Evolutionary conservation across 2,113 vertebrate species (phyloP).

Genomic region (Suricata suricatta): DNA sequence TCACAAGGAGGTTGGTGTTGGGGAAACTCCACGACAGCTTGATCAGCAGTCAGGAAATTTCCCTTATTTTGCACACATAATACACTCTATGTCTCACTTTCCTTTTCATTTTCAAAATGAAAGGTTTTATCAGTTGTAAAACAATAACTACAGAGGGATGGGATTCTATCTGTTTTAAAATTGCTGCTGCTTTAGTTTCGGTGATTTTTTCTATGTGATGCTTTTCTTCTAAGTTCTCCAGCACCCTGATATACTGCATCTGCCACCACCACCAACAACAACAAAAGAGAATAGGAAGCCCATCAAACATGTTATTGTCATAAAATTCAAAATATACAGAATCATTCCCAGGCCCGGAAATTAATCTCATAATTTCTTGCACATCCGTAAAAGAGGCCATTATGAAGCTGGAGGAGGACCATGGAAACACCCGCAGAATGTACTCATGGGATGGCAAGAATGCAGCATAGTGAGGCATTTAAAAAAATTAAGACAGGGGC

Average conservation of each 20-base stretch:
- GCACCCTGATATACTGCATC: neutral
- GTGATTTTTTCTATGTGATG: neutral
- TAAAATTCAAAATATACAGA: constrained; percentile 30
- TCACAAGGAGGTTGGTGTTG: neutral
- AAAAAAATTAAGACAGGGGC: neutral
- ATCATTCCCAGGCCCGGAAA: neutral
- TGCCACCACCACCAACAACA: neutral
- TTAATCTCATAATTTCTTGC: neutral
- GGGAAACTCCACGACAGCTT: neutral
- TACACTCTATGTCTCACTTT: neutral
- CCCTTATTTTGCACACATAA: neutral
- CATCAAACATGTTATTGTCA: neutral
- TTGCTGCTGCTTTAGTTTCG: neutral
- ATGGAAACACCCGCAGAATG: neutral
- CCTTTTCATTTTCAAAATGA: neutral
- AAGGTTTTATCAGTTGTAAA: neutral
- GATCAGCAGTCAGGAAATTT: neutral
- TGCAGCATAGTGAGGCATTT: neutral
- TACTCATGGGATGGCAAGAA: neutral
- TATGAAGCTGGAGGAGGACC: neutral
- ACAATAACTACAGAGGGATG: neutral
- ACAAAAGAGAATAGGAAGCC: neutral
- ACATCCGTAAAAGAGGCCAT: neutral
- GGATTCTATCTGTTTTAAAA: neutral
- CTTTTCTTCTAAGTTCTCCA: neutral